Conservation (phyloP, 2,797 vertebrate genomes). For the Acridotheres tristis region DNA sequence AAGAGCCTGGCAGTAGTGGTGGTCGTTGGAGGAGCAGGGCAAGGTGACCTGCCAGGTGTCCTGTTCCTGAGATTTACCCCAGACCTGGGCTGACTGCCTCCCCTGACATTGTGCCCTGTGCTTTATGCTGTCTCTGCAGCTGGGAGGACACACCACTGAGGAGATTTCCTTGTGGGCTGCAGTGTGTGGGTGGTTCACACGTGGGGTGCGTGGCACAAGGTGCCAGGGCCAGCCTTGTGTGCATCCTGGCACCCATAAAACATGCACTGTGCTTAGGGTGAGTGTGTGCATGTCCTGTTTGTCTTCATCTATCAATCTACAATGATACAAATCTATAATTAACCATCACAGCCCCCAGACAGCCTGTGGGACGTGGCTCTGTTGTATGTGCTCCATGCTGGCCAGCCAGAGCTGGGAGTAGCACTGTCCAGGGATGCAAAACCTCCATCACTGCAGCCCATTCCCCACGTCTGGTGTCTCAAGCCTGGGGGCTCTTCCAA, state of each 20-base stretch:
- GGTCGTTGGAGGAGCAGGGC: neutral
- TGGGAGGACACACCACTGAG: accelerated
- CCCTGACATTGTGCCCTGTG: neutral
- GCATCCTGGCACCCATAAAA: neutral
- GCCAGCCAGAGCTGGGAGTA: neutral
- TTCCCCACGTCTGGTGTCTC: neutral
- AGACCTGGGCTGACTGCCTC: neutral
- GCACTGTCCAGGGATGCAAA: accelerated
- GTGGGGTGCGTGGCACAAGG: neutral
- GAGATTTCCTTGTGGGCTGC: neutral
- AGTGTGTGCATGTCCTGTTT: neutral
- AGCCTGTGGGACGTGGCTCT: accelerated
- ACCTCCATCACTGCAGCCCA: accelerated
- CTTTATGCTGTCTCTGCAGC: neutral
- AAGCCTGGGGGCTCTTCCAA: neutral
- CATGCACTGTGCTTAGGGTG: accelerated
- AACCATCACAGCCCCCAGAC: accelerated
- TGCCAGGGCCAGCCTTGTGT: accelerated
- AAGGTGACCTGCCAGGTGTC: neutral
- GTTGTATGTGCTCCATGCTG: accelerated
- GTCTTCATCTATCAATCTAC: neutral
- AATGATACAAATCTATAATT: accelerated
- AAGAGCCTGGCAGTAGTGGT: accelerated
- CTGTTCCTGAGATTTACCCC: neutral
- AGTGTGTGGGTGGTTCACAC: accelerated